A percentile compares a stretch with the other conserved stretches of the same genome.
These are phyloP conservation scores for Drosophila vallismaia DNA, from an alignment of 2,888 invertebrate genomes.

Conservation along the genomic window DNA sequence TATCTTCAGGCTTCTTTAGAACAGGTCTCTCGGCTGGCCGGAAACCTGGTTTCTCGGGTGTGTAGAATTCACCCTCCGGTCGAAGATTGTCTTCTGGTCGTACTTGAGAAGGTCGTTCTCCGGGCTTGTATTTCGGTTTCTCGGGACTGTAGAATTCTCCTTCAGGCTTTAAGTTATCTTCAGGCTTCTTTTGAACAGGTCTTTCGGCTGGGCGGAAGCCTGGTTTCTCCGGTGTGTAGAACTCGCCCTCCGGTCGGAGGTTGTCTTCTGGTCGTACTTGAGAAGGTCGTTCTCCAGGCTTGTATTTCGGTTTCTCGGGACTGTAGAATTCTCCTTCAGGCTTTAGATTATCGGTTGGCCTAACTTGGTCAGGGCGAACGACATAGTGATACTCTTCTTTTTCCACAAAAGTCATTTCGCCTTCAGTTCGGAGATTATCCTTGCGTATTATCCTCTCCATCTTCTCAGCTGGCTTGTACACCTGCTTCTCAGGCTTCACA, in stretches of 20 bases:
- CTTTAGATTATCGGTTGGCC: constrained; percentile 53
- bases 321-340: constrained; percentile 85
- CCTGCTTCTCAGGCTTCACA: constrained; percentile 83
- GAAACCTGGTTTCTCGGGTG: constrained; percentile 1
- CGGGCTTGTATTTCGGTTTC: constrained; percentile 77
- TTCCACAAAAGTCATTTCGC: constrained; percentile 83
- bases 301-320: constrained; percentile 81
- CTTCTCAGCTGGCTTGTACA: constrained; percentile 83
- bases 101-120: constrained; percentile 81
- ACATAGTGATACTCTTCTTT: constrained; percentile 83
- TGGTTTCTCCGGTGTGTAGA: constrained; percentile 73
- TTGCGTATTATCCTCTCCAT: constrained; percentile 85
- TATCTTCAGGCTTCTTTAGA: background rate
- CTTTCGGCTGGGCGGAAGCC: constrained; percentile 69
- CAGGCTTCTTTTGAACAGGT: constrained; percentile 40
- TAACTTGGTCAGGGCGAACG: constrained; percentile 32
- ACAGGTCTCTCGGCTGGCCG: no score
- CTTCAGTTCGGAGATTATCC: constrained; percentile 87
- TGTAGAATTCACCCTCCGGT: constrained; percentile 73
- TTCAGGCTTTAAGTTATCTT: constrained; percentile 86
- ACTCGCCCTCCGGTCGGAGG: constrained; percentile 69
- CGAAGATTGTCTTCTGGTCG: constrained; percentile 87
- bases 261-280: constrained; percentile 86
- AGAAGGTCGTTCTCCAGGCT: constrained; percentile 84
- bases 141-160: constrained; percentile 84